phyloP scores from a whole-genome alignment of 2,113 vertebrate species.

The Brachionichthys hirsutus region DNA sequence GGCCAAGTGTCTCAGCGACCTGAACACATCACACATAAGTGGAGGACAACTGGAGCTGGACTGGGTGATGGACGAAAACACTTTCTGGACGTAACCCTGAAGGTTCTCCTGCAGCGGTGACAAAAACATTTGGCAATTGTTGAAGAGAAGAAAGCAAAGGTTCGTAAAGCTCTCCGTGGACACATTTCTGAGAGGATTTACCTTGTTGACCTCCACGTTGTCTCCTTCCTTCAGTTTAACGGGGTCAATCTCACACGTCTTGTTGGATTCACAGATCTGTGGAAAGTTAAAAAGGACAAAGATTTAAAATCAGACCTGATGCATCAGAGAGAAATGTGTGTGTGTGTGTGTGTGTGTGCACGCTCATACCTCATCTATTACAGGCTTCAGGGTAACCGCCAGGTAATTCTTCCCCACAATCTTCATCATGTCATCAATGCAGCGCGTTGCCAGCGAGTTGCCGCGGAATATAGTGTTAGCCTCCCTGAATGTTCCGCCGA shows the following conservation, averaged over 20 bases:
- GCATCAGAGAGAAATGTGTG: too few species aligned
- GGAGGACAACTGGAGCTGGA: conserved; percentile 97
- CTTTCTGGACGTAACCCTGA: conserved; percentile 92
- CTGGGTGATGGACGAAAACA: conserved; percentile 91
- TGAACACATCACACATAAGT: conserved; percentile 96
- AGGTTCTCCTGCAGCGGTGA: conserved; percentile 87
- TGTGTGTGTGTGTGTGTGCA: too few species aligned
- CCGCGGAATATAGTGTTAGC: conserved; percentile 97
- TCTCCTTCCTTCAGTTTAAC: conserved; percentile 93
- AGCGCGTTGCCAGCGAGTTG: conserved; percentile 92
- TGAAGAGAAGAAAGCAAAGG: background rate
- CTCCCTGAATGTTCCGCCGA: conserved; percentile 78
- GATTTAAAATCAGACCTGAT: too few species aligned
- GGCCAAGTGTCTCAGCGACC: conserved; percentile 90
- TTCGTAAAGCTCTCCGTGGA: background rate
- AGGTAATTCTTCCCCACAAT: conserved; percentile 96
- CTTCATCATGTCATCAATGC: conserved; percentile 99
- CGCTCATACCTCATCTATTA: conserved; percentile 89
- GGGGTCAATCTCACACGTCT: conserved; percentile 97
- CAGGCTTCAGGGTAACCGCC: conserved; percentile 91
- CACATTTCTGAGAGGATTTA: conserved; percentile 29
- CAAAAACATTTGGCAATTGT: background rate
- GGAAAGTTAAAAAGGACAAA: background rate
- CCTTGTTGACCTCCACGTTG: conserved; percentile 94
- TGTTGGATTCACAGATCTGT: conserved; percentile 93